These are phyloP conservation scores for Ptilorrhoa leucosticta DNA, from an alignment of 2,113 vertebrate species.

Conservation along the genomic window DNA sequence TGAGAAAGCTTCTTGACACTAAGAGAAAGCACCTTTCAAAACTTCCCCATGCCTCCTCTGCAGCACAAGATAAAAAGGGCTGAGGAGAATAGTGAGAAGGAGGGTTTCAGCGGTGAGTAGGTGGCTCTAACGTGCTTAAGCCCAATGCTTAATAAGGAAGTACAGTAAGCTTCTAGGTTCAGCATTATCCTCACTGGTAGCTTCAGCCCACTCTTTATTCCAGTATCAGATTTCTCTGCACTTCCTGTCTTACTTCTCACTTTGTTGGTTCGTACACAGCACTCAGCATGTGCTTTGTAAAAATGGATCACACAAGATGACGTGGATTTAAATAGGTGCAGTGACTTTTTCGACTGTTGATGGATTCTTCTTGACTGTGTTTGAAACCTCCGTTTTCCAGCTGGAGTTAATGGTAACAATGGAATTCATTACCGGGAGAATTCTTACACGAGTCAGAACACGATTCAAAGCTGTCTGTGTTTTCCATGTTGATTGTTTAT, in stretches of 20 bases:
- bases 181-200: background rate
- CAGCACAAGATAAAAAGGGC: background rate
- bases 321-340: background rate
- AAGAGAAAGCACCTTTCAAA: background rate
- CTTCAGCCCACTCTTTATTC: background rate
- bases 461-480: background rate
- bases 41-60: background rate
- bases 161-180: background rate
- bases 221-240: background rate
- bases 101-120: background rate
- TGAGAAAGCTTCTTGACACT: background rate
- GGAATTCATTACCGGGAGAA: background rate
- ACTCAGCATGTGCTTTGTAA: background rate
- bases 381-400: background rate
- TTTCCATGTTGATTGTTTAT: background rate
- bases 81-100: background rate
- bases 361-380: background rate
- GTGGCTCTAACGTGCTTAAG: background rate
- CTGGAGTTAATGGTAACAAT: background rate
- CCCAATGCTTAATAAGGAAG: background rate
- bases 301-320: background rate
- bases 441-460: background rate
- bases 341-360: background rate
- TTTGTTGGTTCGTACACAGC: background rate
- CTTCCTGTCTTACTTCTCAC: background rate